phyloP scores from a whole-genome alignment of 1,140 invertebrate genomes.

The Drosophila nasuta region DNA sequence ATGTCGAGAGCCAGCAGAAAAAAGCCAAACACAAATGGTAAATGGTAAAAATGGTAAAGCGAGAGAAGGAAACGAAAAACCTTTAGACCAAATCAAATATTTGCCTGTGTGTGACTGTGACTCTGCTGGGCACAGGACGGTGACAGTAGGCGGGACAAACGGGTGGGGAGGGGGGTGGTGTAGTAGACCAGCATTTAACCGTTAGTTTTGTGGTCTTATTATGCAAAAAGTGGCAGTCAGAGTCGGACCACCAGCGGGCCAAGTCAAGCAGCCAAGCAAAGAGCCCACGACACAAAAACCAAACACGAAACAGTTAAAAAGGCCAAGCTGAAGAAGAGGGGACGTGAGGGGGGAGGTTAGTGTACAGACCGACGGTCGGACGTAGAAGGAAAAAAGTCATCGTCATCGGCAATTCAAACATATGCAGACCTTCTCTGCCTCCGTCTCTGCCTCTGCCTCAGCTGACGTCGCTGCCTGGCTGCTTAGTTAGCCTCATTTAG shows the following conservation, averaged over 20 bases:
- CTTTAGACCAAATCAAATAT: conserved; percentile 83
- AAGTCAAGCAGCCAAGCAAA: conserved; percentile 43
- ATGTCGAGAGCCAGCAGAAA: conserved; percentile 57
- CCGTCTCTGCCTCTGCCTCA: conserved; percentile 3
- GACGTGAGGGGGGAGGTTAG: neutral
- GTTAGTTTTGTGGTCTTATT: conserved; percentile 82
- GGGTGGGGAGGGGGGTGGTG: neutral
- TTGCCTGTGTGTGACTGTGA: conserved; percentile 65
- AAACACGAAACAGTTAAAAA: conserved; percentile 82
- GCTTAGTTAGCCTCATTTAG: conserved; percentile 85
- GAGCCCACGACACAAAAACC: conserved; percentile 65
- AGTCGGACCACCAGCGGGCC: conserved; percentile 70
- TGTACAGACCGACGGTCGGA: conserved; percentile 19
- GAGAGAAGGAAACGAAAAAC: conserved; percentile 47
- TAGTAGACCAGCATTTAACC: conserved; percentile 74
- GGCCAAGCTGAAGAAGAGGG: conserved; percentile 28
- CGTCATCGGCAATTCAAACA: conserved; percentile 84
- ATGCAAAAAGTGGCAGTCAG: conserved; percentile 69
- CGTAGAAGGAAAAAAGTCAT: conserved; percentile 78
- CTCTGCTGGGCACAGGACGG: conserved; percentile 36
- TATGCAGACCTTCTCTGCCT: conserved; percentile 64
- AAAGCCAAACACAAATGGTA: conserved; percentile 14
- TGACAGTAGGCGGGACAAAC: neutral
- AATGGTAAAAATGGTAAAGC: neutral
- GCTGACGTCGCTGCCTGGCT: conserved; percentile 25